A percentile compares a stretch with the other conserved stretches of the same genome.
Conservation (phyloP, 2,888 invertebrate species). For the Acleris holmiana region DNA sequence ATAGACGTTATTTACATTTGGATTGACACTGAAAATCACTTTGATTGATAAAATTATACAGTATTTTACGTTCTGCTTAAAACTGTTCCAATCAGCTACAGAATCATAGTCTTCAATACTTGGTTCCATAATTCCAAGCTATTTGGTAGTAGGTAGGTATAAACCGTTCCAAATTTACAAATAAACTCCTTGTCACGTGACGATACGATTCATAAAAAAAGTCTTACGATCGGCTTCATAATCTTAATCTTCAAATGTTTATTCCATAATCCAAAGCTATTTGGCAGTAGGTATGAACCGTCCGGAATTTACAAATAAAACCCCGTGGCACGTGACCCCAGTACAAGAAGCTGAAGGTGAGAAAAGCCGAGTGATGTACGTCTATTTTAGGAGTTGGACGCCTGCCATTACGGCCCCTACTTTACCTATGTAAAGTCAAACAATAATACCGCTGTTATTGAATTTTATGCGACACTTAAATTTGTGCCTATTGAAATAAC, state of each 20-base stretch:
- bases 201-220: no score
- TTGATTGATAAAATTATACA: no score
- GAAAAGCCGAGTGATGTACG: conserved; percentile 35
- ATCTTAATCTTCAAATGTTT: not conserved
- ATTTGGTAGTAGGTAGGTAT: not conserved
- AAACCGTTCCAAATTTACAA: conserved; percentile 27
- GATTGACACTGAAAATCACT: no score
- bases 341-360: conserved; percentile 36
- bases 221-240: not conserved
- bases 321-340: conserved; percentile 29
- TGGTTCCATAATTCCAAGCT: not conserved
- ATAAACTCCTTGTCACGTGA: conserved; percentile 26
- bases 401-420: conserved; percentile 25
- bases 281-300: not conserved
- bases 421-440: conserved; percentile 36
- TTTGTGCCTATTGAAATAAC: not conserved
- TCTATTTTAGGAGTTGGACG: conserved; percentile 35
- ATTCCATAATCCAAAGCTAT: not conserved
- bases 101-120: not conserved
- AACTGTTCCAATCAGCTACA: no score
- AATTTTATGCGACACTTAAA: conserved; percentile 20
- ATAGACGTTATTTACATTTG: no score
- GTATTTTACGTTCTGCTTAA: no score
- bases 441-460: conserved; percentile 29
- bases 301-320: conserved; percentile 32